Base-by-base conservation (phyloP, 2,113 vertebrate species). In the Balaenoptera acutorostrata region DNA sequence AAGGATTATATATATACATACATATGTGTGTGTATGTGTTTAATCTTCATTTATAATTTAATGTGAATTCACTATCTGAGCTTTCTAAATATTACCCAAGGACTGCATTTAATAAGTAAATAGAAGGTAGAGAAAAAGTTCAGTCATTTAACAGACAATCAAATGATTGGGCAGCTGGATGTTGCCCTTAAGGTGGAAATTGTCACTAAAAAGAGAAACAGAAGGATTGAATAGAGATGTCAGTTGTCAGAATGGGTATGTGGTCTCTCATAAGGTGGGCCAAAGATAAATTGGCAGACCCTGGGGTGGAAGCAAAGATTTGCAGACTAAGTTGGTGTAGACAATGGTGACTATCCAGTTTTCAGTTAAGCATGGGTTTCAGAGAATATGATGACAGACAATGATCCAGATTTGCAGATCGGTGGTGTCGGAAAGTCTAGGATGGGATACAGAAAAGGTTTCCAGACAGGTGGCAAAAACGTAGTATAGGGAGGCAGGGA, bases 41-140 rank as follows among this genome's bases (percentile, higher is more conserved):
- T 93, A 82, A 74, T 83, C 78, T 92, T 89, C 49, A n/a, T 52
- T 88, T 84, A 84, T 74, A 92, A 89, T 15, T 86, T 46, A 57
- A 7, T 31, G 9, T 69, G 44, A 94, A 69, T 69, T 94, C 21
- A n/a, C 17, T 88, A 17, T 55, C 20, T 87, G 44, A 46, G 10
- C 8, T 91, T 96, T 80, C 59, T 72, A 80, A 80, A 33, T 49
- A 63, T 39, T n/a, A 77, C 18, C 7, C 44, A 90, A 95, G 63
- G 55, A 36, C 25, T 74, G 41, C n/a, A 68, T 85, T 88, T 81
- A 41, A 18, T 63, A 95, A 93, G 52, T 86, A 97, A 92, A 69
- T 57, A 74, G 41, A 64, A 69, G 27, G 5, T 57, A 2, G 39
- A 95, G 41, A 94, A 92, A 68, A 31, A 85, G 69, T 71, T 96